Evolutionary conservation across 2,888 invertebrate genomes (phyloP), one percentile per base, ranked within the genome.

Genomic region (Amiota minor): DNA sequence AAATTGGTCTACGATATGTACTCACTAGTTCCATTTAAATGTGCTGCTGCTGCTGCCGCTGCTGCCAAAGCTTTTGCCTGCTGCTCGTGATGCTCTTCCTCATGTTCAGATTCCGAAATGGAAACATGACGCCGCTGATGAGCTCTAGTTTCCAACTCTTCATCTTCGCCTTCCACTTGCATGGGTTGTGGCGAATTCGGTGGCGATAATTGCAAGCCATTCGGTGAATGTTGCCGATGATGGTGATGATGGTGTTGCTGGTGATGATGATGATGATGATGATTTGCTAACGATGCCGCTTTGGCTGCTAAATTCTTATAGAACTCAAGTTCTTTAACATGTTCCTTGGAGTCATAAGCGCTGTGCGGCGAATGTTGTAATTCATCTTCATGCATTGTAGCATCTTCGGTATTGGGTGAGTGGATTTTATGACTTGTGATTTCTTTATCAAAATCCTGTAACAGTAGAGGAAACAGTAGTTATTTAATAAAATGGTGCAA

Each of bases 21-120:
- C 92, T 91, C 90, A 93, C 93, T 93, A 84, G 93, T 92, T 87
- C 93, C 93, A 86, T 93, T 93, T 65, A 93, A 88, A 88, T 93
- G 93, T 65, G 92, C 91, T 46, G 91, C 91, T 56, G 91, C 90
- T 14, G 92, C 91, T 14, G 91, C 91, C 53, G 91, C 91, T 70
- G 89, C 89, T 76, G 91, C 91, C 72, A 90, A 90, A 68, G 91
- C 91, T 78, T 91, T 91, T 72, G 87, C 82, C 75, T 88, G 88
- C 76, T 83, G 14, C 70, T 78, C 18, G 78, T 68, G 73, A 14
- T 68, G 50, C 9, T 68, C 67, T 74, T 81, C 80, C 47, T 49
- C 70, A 16, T 59, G 61, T n/a, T 59, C 61, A 2, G 70, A 61
- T 18, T 49, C 8, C 14, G 70, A 61, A 35, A 35, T 35, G 35